Evolutionary conservation across 2,113 vertebrate genomes (phyloP).

Genomic region (Brachirus orientalis): DNA sequence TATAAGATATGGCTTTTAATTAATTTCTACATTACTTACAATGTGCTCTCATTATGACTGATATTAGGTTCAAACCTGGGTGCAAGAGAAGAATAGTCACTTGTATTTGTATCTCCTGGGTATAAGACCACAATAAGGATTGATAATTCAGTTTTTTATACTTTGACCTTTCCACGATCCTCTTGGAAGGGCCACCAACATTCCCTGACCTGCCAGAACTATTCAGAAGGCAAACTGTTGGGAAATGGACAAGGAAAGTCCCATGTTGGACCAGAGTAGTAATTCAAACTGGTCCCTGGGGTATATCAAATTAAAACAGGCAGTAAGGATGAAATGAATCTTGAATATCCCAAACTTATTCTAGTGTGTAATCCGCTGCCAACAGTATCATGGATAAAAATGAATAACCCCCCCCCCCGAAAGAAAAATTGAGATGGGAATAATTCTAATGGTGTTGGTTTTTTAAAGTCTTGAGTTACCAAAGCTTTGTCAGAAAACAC

Average conservation of each 20-base stretch:
- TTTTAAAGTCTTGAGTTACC: too few species aligned
- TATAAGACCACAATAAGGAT: constrained; percentile 18
- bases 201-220: constrained; percentile 31
- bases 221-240: constrained; percentile 50
- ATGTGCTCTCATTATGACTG: too few species aligned
- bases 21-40: too few species aligned
- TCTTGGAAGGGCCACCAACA: constrained; percentile 39
- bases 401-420: too few species aligned
- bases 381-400: not conserved
- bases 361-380: not conserved
- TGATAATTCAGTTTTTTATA: constrained; percentile 23
- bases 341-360: constrained; percentile 3
- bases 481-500: not conserved
- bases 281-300: constrained; percentile 52
- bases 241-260: constrained; percentile 59
- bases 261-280: constrained; percentile 48
- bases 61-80: too few species aligned
- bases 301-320: constrained; percentile 27
- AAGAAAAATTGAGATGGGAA: too few species aligned
- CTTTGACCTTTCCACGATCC: constrained; percentile 11
- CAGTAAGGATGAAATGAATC: constrained; percentile 21
- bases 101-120: too few species aligned
- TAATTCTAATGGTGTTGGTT: too few species aligned
- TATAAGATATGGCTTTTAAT: too few species aligned
- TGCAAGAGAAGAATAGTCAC: too few species aligned